Base-by-base conservation (phyloP, 2,113 vertebrate genomes). In the Hippopotamus amphibius region DNA sequence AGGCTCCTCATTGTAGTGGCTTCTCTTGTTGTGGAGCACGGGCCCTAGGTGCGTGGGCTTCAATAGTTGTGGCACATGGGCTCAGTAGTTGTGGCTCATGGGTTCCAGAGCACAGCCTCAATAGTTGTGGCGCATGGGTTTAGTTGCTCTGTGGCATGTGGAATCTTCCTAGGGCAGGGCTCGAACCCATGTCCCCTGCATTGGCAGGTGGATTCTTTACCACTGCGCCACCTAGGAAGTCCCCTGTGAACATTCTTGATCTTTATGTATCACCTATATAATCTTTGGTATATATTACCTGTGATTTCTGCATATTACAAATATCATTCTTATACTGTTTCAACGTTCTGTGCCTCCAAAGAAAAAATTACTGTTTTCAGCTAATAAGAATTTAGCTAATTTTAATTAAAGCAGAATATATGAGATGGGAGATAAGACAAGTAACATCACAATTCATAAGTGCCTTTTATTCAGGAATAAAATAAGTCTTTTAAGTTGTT, bases 381-480 rank as follows among this genome's bases (percentile, higher is more conserved):
- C 82, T 93, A 76, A n/a, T 83, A 85, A 76, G 16, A 94, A 55
- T 17, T 57, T 76, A 95, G 15, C 19, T 69, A 21, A 17, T 77
- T 77, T 95, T 48, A 59, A 87, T 95, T 69, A 68, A 87, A 69
- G 26, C 82, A 76, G 69, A 90, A 79, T 87, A 77, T 92, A 24
- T 37, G 69, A 72, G 68, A 77, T 90, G 48, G 53, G 83, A 87
- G 68, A 96, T 59, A 88, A 88, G 53, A 84, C 63, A 33, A 61
- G 21, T 90, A 50, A 65, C 5, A 63, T 82, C 55, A 48, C 79
- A 90, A 68, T 76, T 92, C 59, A 14, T 89, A 80, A 59, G 61
- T 89, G 21, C 53, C 76, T 87, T 97, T 77, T 90, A 5, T 94
- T 95, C 57, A 65, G 43, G 19, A 87, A 83, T 93, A 97, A 95